Percentiles rank a stretch among this genome's conserved stretches.
These are phyloP conservation scores for Thunnus albacares DNA, from an alignment of 2,797 vertebrate species.

Conservation along the genomic window DNA sequence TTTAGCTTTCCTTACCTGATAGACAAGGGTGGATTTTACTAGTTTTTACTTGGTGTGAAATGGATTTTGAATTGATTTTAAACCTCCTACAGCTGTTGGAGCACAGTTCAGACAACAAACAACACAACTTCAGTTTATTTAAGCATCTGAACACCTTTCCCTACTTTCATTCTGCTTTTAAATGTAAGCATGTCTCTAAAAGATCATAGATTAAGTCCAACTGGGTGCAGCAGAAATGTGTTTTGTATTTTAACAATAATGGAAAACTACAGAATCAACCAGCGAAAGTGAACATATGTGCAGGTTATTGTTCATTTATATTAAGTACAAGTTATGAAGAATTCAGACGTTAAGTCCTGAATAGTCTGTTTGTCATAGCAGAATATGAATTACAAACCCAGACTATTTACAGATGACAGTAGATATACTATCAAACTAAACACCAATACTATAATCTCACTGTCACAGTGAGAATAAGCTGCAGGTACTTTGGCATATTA, in stretches of 20 bases:
- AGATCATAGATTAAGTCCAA: background rate
- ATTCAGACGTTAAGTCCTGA: background rate
- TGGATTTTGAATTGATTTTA: background rate
- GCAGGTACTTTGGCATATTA: background rate
- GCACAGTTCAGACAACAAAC: background rate
- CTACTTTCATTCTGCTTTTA: background rate
- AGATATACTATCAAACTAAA: background rate
- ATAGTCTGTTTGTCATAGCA: background rate
- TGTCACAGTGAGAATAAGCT: background rate
- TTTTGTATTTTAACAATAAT: background rate
- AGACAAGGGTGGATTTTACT: background rate
- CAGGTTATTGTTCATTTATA: background rate
- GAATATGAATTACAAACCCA: conserved; percentile 4
- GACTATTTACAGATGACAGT: background rate
- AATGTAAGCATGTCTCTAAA: background rate
- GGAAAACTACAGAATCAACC: background rate
- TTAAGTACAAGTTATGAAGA: background rate
- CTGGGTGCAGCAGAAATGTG: background rate
- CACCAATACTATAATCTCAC: background rate
- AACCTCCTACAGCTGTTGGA: background rate
- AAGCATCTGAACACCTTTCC: background rate
- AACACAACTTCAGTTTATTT: background rate
- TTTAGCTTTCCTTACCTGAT: background rate
- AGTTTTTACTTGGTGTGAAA: background rate
- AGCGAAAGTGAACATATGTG: background rate